These are phyloP conservation scores for Sarcoramphus papa DNA, from an alignment of 2,797 vertebrate species.

Conservation along the genomic window DNA sequence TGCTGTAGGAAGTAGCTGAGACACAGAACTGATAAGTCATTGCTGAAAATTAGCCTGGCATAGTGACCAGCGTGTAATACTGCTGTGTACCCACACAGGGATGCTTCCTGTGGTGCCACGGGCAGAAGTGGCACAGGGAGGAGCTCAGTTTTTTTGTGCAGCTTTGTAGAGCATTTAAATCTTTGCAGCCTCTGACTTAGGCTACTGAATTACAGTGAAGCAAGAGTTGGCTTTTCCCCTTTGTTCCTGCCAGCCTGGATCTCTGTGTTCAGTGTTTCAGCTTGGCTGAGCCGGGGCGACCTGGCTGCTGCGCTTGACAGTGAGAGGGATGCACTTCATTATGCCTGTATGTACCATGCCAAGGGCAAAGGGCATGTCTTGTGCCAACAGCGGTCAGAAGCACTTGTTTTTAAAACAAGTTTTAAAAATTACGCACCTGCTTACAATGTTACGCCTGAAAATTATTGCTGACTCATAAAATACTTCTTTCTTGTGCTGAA, in stretches of 20 bases:
- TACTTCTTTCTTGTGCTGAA: neutral
- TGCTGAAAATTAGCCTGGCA: neutral
- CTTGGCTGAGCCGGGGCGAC: neutral
- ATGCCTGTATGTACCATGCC: neutral
- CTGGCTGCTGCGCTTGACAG: neutral
- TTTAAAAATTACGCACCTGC: neutral
- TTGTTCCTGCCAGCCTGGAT: neutral
- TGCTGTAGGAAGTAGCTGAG: neutral
- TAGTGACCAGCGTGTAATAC: neutral
- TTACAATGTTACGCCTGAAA: neutral
- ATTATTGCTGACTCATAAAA: neutral
- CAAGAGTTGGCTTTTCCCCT: neutral
- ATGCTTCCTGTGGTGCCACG: fast-evolving
- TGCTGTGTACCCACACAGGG: neutral
- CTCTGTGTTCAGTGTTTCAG: neutral
- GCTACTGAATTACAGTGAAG: neutral
- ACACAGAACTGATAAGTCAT: too few species aligned
- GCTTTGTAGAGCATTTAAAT: neutral
- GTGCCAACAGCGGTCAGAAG: neutral
- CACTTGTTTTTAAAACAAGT: neutral
- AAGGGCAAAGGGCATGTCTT: neutral
- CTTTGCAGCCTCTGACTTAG: neutral
- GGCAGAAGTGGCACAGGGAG: neutral
- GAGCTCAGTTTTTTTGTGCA: neutral
- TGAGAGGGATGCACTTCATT: neutral